phyloP scores from a whole-genome alignment of 2,113 vertebrate species.

The Entosphenus tridentatus region DNA sequence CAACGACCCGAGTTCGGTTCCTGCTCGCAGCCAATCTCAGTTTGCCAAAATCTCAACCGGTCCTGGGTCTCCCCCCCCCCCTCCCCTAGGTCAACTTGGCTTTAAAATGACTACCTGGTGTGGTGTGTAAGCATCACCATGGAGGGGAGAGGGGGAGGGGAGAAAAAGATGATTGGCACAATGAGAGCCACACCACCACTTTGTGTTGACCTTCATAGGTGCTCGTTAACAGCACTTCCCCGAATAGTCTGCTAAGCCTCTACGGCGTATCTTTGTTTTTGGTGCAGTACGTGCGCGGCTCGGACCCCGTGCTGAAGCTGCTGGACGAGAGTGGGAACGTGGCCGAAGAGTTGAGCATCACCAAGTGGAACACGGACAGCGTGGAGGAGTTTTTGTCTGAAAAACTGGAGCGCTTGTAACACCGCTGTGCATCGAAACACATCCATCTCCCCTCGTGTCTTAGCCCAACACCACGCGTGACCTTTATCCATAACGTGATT shows the following conservation, averaged over 20 bases:
- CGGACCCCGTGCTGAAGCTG: conserved; percentile 91
- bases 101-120: not conserved
- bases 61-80: too few relatives aligned
- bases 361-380: conserved; percentile 98
- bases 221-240: too few relatives aligned
- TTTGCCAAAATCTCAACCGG: too few relatives aligned
- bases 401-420: conserved; percentile 67
- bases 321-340: conserved; percentile 95
- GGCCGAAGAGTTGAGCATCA: conserved; percentile 90
- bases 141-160: not conserved
- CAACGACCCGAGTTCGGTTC: too few relatives aligned
- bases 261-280: not conserved
- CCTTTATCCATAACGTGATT: too few relatives aligned
- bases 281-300: conserved; percentile 77
- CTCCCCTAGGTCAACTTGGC: too few relatives aligned
- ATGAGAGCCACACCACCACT: too few relatives aligned
- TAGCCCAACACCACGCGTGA: too few relatives aligned
- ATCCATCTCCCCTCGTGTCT: too few relatives aligned
- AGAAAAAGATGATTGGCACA: not conserved
- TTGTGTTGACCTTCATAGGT: too few relatives aligned
- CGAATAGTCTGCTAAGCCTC: not conserved
- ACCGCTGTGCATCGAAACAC: too few relatives aligned
- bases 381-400: conserved; percentile 94
- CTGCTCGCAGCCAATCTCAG: too few relatives aligned
- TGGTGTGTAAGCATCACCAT: not conserved